Percentiles rank a stretch among this genome's conserved stretches.
Evolutionary conservation across 1,140 invertebrate species (phyloP).

Genomic region (Elysia chlorotica): DNA sequence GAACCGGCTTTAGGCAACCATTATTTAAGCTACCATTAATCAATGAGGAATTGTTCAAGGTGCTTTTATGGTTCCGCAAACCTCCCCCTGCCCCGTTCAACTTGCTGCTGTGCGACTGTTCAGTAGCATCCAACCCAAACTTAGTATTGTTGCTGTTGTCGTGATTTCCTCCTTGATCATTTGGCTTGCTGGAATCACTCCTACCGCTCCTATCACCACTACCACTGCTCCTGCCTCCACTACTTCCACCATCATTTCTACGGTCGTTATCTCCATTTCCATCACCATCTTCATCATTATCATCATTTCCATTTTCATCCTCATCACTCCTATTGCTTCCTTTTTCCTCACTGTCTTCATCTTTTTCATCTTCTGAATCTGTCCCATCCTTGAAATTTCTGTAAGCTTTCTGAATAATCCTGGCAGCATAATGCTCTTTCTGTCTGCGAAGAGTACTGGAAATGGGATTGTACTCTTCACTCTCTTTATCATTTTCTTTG

Average conservation of each 20-base stretch:
- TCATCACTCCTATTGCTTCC: not conserved
- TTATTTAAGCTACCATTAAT: no score
- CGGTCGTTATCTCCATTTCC: not conserved
- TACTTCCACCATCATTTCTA: no score
- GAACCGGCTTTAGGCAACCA: no score
- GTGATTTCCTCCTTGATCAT: not conserved
- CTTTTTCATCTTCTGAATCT: slow-evolving; percentile 14
- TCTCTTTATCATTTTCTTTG: slow-evolving; percentile 72
- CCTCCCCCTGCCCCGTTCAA: not conserved
- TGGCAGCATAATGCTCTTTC: slow-evolving; percentile 92
- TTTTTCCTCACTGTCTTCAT: slow-evolving; percentile 18
- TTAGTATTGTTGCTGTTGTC: not conserved
- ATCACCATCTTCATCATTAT: not conserved
- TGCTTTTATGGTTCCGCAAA: no score
- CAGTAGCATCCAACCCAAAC: not conserved
- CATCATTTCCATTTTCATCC: slow-evolving; percentile 12
- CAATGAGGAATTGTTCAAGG: no score
- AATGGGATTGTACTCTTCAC: slow-evolving; percentile 87
- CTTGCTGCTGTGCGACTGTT: not conserved
- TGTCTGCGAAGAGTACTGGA: slow-evolving; percentile 93
- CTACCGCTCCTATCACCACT: no score
- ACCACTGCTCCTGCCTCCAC: not conserved
- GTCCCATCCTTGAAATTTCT: slow-evolving; percentile 41
- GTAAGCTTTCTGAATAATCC: slow-evolving; percentile 94
- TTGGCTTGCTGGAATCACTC: not conserved